A percentile compares a stretch with the other conserved stretches of the same genome.
Evolutionary conservation across 2,113 vertebrate genomes (phyloP).

Genomic region (Probosciger aterrimus): DNA sequence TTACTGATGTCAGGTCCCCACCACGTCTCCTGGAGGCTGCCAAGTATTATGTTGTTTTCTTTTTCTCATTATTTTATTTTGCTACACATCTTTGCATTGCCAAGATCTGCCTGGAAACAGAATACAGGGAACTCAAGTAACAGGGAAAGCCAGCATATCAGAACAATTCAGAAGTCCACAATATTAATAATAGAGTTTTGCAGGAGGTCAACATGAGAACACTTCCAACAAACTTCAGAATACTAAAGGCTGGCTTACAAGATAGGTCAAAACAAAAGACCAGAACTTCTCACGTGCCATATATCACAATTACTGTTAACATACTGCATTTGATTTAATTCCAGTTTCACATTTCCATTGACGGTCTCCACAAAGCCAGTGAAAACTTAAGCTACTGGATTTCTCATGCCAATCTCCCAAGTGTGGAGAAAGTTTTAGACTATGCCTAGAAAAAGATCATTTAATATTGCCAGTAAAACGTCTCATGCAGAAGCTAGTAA

Average conservation of each 20-base stretch:
- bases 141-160: neutral
- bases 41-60: neutral
- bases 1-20: neutral
- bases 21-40: neutral
- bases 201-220: neutral
- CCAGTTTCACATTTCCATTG: conserved; percentile 1
- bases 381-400: conserved; percentile 39
- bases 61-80: neutral
- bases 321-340: neutral
- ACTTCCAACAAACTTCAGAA: neutral
- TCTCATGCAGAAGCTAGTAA: conserved; percentile 16
- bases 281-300: neutral
- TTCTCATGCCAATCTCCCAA: neutral
- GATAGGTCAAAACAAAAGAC: neutral
- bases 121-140: neutral
- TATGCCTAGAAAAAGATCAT: neutral
- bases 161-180: neutral
- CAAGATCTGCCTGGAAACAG: conserved; percentile 3
- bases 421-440: neutral
- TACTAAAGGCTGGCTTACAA: neutral
- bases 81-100: neutral
- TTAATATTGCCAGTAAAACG: neutral
- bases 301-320: neutral
- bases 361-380: conserved; percentile 6
- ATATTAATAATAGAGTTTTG: neutral